phyloP scores from a whole-genome alignment of 2,113 vertebrate species.

The Plectropomus leopardus region DNA sequence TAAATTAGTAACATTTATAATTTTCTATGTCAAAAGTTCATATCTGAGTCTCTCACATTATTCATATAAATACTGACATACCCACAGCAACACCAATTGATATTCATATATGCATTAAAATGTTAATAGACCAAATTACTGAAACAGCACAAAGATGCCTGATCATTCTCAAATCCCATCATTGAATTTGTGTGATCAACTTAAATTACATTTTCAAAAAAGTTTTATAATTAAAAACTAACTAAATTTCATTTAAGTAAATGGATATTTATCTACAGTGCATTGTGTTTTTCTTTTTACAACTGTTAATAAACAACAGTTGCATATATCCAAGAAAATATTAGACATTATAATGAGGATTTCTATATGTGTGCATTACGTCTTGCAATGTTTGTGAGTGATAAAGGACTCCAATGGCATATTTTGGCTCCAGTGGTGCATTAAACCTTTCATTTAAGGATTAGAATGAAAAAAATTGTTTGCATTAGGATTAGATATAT shows the following conservation, averaged over 20 bases:
- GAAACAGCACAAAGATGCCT: constrained; percentile 38
- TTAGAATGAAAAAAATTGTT: constrained; percentile 17
- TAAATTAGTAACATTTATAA: not conserved
- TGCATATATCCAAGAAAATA: not conserved
- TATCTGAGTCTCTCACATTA: constrained; percentile 39
- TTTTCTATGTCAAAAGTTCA: constrained; percentile 28
- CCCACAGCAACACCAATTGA: constrained; percentile 40
- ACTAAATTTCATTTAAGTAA: not conserved
- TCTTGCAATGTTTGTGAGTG: not conserved
- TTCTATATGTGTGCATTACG: not conserved
- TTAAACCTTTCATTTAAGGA: constrained; percentile 30
- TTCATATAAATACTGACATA: constrained; percentile 38
- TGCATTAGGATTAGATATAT: constrained; percentile 18
- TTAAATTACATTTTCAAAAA: constrained; percentile 29
- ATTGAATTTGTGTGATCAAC: constrained; percentile 23
- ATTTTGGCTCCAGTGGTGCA: not conserved
- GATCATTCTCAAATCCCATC: constrained; percentile 32
- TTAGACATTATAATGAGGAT: not conserved
- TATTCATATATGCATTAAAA: constrained; percentile 70
- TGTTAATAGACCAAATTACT: constrained; percentile 54
- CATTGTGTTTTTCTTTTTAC: not conserved
- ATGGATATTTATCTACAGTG: not conserved
- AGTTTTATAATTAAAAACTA: constrained; percentile 10
- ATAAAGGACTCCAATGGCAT: not conserved
- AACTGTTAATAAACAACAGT: not conserved